These are phyloP conservation scores for Sminthopsis crassicaudata DNA, from an alignment of 2,113 vertebrate genomes.

Conservation along the genomic window DNA sequence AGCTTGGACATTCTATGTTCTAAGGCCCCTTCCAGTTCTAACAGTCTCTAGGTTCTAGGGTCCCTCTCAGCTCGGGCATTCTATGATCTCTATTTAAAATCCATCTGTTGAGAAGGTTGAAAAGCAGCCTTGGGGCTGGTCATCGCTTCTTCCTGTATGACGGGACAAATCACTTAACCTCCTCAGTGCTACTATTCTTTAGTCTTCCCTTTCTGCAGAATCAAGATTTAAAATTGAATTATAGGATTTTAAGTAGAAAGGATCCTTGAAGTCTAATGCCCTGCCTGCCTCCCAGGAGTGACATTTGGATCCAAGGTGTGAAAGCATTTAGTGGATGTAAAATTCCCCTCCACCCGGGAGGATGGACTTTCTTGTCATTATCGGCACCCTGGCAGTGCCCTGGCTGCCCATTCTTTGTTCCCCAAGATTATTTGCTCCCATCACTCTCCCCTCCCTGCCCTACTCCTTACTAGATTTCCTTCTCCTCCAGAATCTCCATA, in stretches of 20 bases:
- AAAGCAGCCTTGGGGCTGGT: background rate
- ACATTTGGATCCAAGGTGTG: background rate
- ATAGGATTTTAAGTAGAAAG: background rate
- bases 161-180: background rate
- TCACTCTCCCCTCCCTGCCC: background rate
- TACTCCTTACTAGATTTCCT: conserved; percentile 87
- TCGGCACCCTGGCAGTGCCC: background rate
- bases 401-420: background rate
- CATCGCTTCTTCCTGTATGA: background rate
- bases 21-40: background rate
- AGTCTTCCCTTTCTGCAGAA: background rate
- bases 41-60: background rate
- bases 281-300: background rate
- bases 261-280: background rate
- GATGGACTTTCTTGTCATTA: background rate
- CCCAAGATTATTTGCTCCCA: background rate
- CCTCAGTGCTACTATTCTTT: background rate
- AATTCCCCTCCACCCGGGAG: background rate
- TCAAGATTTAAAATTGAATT: background rate
- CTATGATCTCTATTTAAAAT: background rate
- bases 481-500: conserved; percentile 90
- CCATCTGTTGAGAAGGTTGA: background rate
- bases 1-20: background rate
- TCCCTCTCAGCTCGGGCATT: background rate
- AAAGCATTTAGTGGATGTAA: background rate